These are phyloP conservation scores for Aphis gossypii DNA, from an alignment of 1,140 invertebrate species.

Conservation along the genomic window DNA sequence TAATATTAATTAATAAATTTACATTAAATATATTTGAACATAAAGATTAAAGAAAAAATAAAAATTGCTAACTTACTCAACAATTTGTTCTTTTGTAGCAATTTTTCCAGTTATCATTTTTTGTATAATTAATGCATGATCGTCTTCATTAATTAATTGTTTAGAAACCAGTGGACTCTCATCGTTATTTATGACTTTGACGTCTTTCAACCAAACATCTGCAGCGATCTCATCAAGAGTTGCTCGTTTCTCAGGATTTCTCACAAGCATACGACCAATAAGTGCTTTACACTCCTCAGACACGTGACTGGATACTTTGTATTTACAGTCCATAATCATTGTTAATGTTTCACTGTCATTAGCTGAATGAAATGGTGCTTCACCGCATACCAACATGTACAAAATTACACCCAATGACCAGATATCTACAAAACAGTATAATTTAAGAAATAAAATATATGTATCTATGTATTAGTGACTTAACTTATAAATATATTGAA, in stretches of 20 bases:
- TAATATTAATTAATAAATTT: conserved; percentile 1
- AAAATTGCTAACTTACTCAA: conserved; percentile 72
- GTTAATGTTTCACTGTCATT: conserved; percentile 99
- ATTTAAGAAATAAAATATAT: conserved; percentile 44
- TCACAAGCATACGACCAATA: conserved; percentile 89
- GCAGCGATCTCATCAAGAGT: conserved; percentile 86
- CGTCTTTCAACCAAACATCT: conserved; percentile 83
- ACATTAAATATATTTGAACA: not conserved
- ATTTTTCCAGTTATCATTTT: conserved; percentile 97
- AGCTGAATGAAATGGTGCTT: conserved; percentile 97
- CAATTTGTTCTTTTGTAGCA: conserved; percentile 90
- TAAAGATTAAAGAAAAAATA: not conserved
- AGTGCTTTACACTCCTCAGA: conserved; percentile 87
- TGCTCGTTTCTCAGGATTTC: conserved; percentile 89
- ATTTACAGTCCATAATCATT: conserved; percentile 99
- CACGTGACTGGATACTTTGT: conserved; percentile 88
- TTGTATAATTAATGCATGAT: conserved; percentile 89
- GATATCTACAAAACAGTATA: conserved; percentile 74
- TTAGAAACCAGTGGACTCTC: conserved; percentile 81
- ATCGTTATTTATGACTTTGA: conserved; percentile 64
- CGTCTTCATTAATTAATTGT: conserved; percentile 88
- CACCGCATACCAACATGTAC: conserved; percentile 97
- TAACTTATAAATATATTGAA: not conserved
- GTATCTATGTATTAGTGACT: not conserved
- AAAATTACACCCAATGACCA: conserved; percentile 98